phyloP scores from a whole-genome alignment of 2,113 vertebrate genomes.

The Calyptommatus sinebrachiatus region DNA sequence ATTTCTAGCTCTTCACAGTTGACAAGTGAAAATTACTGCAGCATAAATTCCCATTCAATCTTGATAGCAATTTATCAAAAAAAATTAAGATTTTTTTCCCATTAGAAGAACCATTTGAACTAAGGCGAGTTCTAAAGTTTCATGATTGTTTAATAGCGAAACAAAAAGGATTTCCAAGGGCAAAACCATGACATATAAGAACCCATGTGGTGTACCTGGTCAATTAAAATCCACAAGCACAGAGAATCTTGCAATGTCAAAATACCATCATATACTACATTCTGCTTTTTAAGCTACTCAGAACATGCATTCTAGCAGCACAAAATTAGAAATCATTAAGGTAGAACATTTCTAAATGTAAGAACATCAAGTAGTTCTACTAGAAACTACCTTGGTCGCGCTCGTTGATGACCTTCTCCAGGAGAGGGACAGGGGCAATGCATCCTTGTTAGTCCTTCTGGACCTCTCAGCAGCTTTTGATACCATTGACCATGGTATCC shows the following conservation, averaged over 20 bases:
- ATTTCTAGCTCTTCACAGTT: background rate
- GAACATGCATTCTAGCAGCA: background rate
- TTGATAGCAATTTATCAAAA: background rate
- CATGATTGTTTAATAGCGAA: background rate
- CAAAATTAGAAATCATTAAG: background rate
- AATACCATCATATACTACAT: background rate
- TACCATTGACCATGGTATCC: too few relatives aligned
- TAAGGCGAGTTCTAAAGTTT: background rate
- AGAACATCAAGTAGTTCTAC: background rate
- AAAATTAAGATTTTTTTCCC: background rate
- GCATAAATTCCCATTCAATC: background rate
- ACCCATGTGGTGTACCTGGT: background rate
- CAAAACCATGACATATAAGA: background rate
- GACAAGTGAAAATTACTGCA: constrained; percentile 17
- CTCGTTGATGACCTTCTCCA: too few relatives aligned
- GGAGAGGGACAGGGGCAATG: too few relatives aligned
- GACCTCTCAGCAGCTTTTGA: too few relatives aligned
- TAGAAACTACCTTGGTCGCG: too few relatives aligned
- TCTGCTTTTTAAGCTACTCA: background rate
- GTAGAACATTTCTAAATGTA: background rate
- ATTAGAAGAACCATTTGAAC: background rate
- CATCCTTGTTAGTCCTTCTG: too few relatives aligned
- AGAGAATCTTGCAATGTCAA: background rate
- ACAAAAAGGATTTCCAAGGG: background rate
- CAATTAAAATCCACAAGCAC: background rate